Evolutionary conservation across 1,140 invertebrate genomes (phyloP).

Genomic region (Papilio helenus): DNA sequence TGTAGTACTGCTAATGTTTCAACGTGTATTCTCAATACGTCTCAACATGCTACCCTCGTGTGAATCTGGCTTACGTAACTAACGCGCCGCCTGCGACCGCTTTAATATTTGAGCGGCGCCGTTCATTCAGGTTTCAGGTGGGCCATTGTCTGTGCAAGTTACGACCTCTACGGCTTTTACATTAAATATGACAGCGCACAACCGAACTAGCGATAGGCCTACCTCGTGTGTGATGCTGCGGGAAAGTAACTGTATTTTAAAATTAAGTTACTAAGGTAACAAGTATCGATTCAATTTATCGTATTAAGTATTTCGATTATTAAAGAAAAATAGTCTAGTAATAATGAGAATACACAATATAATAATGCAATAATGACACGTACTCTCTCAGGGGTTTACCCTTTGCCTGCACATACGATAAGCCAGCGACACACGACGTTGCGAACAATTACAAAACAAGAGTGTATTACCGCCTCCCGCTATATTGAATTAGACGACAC

Average conservation of each 20-base stretch:
- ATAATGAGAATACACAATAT: neutral
- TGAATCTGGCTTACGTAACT: constrained; percentile 26
- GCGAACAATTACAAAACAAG: neutral
- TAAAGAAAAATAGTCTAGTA: neutral
- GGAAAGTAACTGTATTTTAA: neutral
- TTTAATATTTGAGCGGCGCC: constrained; percentile 33
- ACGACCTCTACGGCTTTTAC: neutral
- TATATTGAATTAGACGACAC: neutral
- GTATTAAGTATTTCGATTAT: too few species aligned
- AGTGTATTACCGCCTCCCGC: neutral
- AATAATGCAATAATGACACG: neutral
- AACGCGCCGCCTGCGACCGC: constrained; percentile 30
- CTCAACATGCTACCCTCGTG: neutral
- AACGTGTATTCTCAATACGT: neutral
- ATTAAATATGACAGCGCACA: constrained; percentile 26
- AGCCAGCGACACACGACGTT: neutral
- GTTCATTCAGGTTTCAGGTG: constrained; percentile 29
- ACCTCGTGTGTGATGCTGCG: neutral
- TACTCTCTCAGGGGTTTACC: neutral
- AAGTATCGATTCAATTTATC: too few species aligned
- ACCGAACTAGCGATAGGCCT: neutral
- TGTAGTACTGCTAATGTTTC: neutral
- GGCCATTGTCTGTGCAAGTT: constrained; percentile 30
- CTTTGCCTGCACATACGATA: neutral
- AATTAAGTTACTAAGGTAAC: too few species aligned